Evolutionary conservation across 2,113 vertebrate species (phyloP).

Genomic region (Melanotaenia duboulayi): DNA sequence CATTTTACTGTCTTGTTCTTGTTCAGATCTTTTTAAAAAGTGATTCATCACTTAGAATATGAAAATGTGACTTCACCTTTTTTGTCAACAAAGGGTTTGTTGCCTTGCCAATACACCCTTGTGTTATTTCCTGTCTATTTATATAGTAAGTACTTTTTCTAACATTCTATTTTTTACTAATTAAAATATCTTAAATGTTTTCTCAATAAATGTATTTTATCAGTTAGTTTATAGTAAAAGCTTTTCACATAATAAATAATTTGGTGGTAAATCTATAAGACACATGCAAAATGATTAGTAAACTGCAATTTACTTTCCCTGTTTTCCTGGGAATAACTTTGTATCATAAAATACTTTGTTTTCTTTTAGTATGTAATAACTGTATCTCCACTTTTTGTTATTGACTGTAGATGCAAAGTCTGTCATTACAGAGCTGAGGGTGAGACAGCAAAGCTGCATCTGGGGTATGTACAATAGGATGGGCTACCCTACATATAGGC

Average conservation of each 20-base stretch:
- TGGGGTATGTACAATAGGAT: neutral
- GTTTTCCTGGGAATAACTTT: neutral
- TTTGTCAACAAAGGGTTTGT: neutral
- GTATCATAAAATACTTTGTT: neutral
- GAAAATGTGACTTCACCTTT: neutral
- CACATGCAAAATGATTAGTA: neutral
- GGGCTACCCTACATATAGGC: neutral
- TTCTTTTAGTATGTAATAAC: conserved; percentile 9
- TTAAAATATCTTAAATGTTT: neutral
- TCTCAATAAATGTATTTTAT: neutral
- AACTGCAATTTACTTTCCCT: neutral
- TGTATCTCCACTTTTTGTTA: neutral
- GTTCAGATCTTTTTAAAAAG: neutral
- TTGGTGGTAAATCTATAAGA: neutral
- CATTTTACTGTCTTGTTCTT: too few relatives aligned
- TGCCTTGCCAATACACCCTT: neutral
- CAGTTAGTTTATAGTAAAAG: neutral
- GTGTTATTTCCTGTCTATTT: too few relatives aligned
- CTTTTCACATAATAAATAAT: neutral
- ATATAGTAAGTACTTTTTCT: too few relatives aligned
- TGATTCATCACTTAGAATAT: neutral
- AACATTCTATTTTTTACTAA: too few relatives aligned
- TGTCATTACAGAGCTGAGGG: conserved; percentile 21
- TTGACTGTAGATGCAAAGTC: conserved; percentile 22
- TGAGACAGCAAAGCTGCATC: conserved; percentile 18